Evolutionary conservation across 2,888 invertebrate species (phyloP).

Genomic region (Cataglyphis cursor): DNA sequence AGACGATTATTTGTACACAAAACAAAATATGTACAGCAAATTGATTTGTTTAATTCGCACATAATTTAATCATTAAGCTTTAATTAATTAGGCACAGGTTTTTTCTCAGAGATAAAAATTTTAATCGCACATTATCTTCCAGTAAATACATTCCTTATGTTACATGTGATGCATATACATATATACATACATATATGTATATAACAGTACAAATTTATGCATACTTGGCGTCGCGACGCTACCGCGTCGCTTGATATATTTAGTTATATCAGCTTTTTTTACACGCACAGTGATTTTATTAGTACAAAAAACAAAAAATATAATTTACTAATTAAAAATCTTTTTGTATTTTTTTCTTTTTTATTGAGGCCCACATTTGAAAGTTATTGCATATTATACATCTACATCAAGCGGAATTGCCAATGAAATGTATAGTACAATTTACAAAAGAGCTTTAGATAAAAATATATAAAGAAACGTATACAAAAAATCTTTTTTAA

Average conservation of each 20-base stretch:
- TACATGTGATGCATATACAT: slow-evolving; percentile 8
- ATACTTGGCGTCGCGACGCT: too few species aligned
- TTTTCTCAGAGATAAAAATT: background rate
- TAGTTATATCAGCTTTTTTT: slow-evolving; percentile 24
- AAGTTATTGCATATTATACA: slow-evolving; percentile 9
- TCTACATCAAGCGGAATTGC: slow-evolving; percentile 4
- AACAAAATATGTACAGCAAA: background rate
- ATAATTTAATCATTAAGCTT: slow-evolving; percentile 7
- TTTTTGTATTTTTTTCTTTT: slow-evolving; percentile 16
- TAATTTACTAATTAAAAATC: background rate
- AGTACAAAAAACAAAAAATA: slow-evolving; percentile 32
- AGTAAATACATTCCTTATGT: slow-evolving; percentile 40
- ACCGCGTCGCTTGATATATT: too few species aligned
- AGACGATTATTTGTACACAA: background rate
- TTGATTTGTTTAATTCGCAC: background rate
- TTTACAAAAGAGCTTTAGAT: slow-evolving; percentile 34
- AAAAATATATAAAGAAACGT: slow-evolving; percentile 5
- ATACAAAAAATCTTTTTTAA: slow-evolving; percentile 35
- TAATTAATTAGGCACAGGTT: background rate
- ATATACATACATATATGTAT: background rate
- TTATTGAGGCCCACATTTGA: slow-evolving; percentile 11
- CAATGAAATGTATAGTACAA: slow-evolving; percentile 51
- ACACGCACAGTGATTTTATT: slow-evolving; percentile 29
- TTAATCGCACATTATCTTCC: background rate
- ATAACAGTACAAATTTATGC: slow-evolving; percentile 10